Evolutionary conservation across 2,888 invertebrate species (phyloP), one percentile per base, ranked within the genome.

Genomic region (Herminia tarsipennalis): DNA sequence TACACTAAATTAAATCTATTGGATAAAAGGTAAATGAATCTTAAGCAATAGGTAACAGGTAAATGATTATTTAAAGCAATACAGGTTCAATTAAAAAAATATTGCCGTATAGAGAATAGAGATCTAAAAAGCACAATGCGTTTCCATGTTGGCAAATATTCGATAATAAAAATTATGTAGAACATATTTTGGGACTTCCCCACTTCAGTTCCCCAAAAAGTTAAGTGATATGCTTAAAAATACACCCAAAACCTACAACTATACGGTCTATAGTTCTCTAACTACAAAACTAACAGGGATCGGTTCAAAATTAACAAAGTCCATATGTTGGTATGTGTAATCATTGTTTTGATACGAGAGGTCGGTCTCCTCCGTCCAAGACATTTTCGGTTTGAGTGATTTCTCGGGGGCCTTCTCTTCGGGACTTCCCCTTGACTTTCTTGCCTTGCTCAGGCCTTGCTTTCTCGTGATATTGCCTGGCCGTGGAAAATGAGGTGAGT

Each of bases 401-500:
- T 79, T 78, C 18, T 87, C 85, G 1, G 73, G 58, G 46, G 58
- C 59, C 63, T 83, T 83, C 0, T 88, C 85, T 20, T 88, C 87
- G 2, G 50, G 46, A 27, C 62, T 66, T 16, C 59, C 47, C 60
- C 81, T 82, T 10, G 62, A 41, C 58, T 80, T 81, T n/a, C 85
- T 78, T 9, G 70, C 45, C 66, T 86, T 85, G 49, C 58, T 73
- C 47, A 83, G 43, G 37, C 81, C 76, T 70, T 86, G 88, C 61
- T 89, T 91, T 50, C 83, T 80, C 5, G 84, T 78, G 73, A 88
- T 82, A 71, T 81, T 89, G 81, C 90, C 90, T 89, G 77, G 43
- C 47, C 46, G 49, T 44, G 43, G 35, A 46, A 34, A 46, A 47
- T 24, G 20, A 16, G 2, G 24, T 49, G 17, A 36, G 29, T 46